Percentiles rank a stretch among this genome's conserved stretches.
Conservation (phyloP, 2,888 invertebrate species). For the Bruchidius siliquastri region DNA sequence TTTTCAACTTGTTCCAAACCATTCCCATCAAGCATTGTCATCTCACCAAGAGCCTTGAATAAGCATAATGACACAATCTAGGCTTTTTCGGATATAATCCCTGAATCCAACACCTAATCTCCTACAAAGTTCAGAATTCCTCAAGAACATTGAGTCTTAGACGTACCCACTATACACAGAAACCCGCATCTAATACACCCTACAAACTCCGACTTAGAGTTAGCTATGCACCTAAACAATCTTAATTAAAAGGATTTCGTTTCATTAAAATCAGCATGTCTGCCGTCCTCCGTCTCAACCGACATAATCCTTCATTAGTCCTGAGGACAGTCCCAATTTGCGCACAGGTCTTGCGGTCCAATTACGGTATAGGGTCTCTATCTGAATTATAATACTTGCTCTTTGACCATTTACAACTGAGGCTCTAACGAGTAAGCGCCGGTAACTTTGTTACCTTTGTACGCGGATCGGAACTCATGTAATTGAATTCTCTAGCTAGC, state of each 20-base stretch:
- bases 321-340: slow-evolving; percentile 20
- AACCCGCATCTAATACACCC: neutral
- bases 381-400: slow-evolving; percentile 27
- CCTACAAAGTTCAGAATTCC: too few species aligned
- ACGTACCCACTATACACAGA: too few species aligned
- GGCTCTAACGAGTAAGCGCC: neutral
- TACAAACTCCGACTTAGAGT: neutral
- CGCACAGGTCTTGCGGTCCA: slow-evolving; percentile 25
- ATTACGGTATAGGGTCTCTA: slow-evolving; percentile 22
- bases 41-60: too few species aligned
- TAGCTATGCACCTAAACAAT: neutral
- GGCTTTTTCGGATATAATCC: too few species aligned
- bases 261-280: neutral
- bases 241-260: neutral
- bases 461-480: neutral
- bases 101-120: too few species aligned
- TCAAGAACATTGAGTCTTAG: too few species aligned
- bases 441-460: neutral
- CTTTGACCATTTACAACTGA: slow-evolving; percentile 16
- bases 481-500: neutral
- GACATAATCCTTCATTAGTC: slow-evolving; percentile 23
- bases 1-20: too few species aligned
- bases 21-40: too few species aligned
- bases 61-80: too few species aligned
- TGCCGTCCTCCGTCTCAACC: neutral